Evolutionary conservation across 2,113 vertebrate species (phyloP), one percentile per base, ranked within the genome.

Genomic region (Ciconia maguari): DNA sequence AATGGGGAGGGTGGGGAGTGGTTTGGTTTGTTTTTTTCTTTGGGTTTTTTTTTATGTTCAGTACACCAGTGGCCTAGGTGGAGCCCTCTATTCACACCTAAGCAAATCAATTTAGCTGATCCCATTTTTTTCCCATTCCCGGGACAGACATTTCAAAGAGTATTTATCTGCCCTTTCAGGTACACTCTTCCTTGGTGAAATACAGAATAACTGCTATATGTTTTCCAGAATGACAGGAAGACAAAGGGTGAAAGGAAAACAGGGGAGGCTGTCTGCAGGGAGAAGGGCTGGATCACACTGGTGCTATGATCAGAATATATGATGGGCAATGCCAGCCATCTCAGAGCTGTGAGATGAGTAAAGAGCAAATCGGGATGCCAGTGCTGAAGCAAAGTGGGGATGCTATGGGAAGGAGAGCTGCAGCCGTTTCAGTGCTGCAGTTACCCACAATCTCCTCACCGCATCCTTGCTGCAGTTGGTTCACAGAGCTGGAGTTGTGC

Each of bases 401-500:
- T 10, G 26, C 34, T 69, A 15, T 0, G 7, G 44, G 52, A 76
- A 88, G 46, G 9, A 71, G 51, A 79, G 41, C 57, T 60, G 29
- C 26, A 86, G 62, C 32, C 2, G 6, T 27, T 76, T 15, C 25
- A 55, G 57, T 4, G 44, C 30, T 36, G 55, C 2, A 0, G 34
- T 38, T 46, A 44, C 13, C 10, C 32, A 7, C 36, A 0, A 34
- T 42, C n/a, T 76, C 72, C 54, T 77, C 77, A 46, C 15, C n/a
- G 29, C 0, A 0, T 71, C 66, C 49, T 24, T 30, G 36, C 36
- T 55, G 52, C 46, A 42, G 18, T 0, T 32, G 38, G 48, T 24
- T 78, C 36, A 54, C 32, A 85, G 34, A 71, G 29, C n/a, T 38
- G 54, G 17, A 72, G 13, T 0, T 64, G 38, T 16, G 10, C 4